Evolutionary conservation across 2,888 invertebrate genomes (phyloP), one percentile per base, ranked within the genome.

Genomic region (Dichetophora obliterata): DNA sequence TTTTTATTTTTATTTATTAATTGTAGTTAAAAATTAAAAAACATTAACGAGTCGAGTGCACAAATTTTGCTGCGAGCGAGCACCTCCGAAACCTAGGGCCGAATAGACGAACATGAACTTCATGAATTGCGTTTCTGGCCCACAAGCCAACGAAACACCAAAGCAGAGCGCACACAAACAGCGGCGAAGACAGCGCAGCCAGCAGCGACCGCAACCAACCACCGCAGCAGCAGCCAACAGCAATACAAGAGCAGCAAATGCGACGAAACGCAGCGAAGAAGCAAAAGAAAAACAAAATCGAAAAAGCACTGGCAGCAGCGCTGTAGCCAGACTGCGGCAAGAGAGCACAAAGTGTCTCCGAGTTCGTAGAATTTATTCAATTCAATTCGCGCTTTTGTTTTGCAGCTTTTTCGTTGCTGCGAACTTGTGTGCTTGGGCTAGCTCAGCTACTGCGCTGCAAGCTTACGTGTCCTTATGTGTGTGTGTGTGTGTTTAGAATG

Each of bases 1-100:
- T 63, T 71, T 76, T 63, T 75, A 80, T 74, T 78, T 75, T 79
- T 80, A 75, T 70, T 77, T 74, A 76, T 72, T 75, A 37, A 76
- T 78, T 79, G 76, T 73, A 76, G 37, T 73, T 75, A 83, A 82
- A 81, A 82, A 83, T 81, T 82, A 81, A 81, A 83, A 85, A 84
- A 85, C 83, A 84, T 85, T 84, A 43, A 84, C 81, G 83, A 86
- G 84, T 86, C 86, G 85, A 87, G 85, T 88, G 88, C 88, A 86
- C 85, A 86, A 84, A 82, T 83, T 82, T 82, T 84, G 82, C 85
- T 87, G 85, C 88, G 85, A 88, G 88, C 88, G 86, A 88, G 89
- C 89, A 88, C 89, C 87, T 88, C 89, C 89, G 89, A 88, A 89
- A 89, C 89, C 89, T 88, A 88, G 88, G 86, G 88, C 89, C 88